Conservation (phyloP, 2,888 invertebrate species). For the Luperina testacea region DNA sequence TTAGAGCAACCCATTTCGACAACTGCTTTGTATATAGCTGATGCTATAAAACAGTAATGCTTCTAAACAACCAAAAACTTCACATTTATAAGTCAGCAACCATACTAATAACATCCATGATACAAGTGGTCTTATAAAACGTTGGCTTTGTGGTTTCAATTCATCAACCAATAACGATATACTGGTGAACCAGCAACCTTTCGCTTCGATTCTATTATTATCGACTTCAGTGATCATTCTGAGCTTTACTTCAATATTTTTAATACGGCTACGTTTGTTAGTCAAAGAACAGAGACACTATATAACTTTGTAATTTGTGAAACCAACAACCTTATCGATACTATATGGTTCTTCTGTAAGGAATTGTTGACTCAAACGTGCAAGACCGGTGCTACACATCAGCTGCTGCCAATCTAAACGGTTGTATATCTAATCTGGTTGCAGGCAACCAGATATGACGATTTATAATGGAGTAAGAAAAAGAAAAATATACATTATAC, state of each 20-base stretch:
- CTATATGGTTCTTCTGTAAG: neutral
- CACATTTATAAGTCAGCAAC: conserved; percentile 9
- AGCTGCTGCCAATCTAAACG: neutral
- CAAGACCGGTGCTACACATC: conserved; percentile 12
- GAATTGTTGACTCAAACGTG: neutral
- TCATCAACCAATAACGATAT: conserved; percentile 9
- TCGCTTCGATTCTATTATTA: neutral
- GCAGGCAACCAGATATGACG: neutral
- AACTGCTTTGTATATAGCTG: neutral
- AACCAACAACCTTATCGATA: neutral
- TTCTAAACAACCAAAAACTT: neutral
- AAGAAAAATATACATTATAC: conserved; percentile 3
- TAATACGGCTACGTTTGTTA: neutral
- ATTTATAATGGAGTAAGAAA: neutral
- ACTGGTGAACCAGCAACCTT: neutral
- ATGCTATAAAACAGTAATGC: neutral
- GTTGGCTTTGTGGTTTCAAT: neutral
- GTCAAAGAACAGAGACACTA: neutral
- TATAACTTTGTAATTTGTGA: neutral
- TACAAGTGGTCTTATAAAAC: neutral
- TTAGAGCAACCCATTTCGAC: neutral
- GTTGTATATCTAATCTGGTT: conserved; percentile 9
- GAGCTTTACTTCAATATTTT: neutral
- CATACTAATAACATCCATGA: neutral
- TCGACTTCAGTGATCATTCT: neutral